Evolutionary conservation across 1,140 invertebrate species (phyloP), one percentile per base, ranked within the genome.

Genomic region (Stegodyphus dumicola): DNA sequence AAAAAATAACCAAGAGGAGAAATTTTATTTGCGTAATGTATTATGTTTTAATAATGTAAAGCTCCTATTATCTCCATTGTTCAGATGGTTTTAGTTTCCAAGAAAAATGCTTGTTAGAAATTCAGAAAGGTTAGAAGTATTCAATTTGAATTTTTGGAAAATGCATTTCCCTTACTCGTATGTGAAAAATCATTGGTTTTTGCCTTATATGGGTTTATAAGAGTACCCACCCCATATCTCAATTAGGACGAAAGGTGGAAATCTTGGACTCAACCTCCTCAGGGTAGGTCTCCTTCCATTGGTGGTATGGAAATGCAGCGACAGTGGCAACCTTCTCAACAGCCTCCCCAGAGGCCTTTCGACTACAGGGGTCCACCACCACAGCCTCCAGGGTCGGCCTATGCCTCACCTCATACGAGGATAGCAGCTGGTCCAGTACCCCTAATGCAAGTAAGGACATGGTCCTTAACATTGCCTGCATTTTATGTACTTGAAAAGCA

Each of bases 351-450:
- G 60, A 77, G 70, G 51, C 87, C 87, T 53, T 87, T 87, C 86
- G 87, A 87, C 77, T 87, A 87, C 75, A 76, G 87, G 64, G 87
- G 87, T 7, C 87, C 87, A 51, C 83, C 83, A 33, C 80, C 80
- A 13, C 77, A 73, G 56, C 87, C 87, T 56, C 86, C 76, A 48
- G 75, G 83, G 11, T 71, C 80, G 52, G 87, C 87, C 2, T 88
- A 88, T 85, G 81, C 76, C 54, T 51, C 86, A 65, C 73, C 83
- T 71, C 79, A 78, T 81, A 49, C 54, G 18, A 65, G 77, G 78
- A 81, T 87, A 78, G 70, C 64, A 77, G 64, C 64, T 65, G 86
- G 86, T 66, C 79, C 76, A 54, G 84, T 80, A 7, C 86, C 79
- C 51, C 81, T 60, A 6, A 85, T 85, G 73, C 81, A 85, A 85